Conservation (phyloP, 2,797 vertebrate genomes). For the Semotilus atromaculatus region DNA sequence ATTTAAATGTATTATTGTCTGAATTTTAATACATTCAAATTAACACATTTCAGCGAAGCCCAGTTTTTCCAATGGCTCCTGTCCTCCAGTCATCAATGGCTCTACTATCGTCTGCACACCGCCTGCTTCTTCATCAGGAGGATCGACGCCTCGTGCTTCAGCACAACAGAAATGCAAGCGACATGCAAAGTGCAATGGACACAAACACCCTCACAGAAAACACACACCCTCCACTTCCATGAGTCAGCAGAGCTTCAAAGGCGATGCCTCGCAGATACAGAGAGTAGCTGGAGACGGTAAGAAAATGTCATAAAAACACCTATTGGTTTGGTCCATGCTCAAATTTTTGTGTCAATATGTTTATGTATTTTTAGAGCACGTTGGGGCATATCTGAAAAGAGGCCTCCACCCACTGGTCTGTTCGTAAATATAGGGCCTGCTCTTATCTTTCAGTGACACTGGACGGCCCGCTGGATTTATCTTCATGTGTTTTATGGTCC, state of each 20-base stretch:
- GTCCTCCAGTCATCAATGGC: constrained; percentile 35
- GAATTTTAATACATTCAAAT: constrained; percentile 2
- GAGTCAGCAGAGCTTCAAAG: constrained; percentile 71
- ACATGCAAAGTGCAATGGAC: constrained; percentile 47
- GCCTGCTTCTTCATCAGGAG: constrained; percentile 52
- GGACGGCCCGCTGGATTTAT: constrained; percentile 44
- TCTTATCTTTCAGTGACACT: constrained; percentile 58
- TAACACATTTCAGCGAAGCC: constrained; percentile 47
- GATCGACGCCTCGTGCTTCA: constrained; percentile 14
- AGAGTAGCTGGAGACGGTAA: constrained; percentile 79
- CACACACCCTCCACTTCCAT: constrained; percentile 64
- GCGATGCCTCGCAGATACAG: constrained; percentile 74
- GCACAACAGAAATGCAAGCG: constrained; percentile 15
- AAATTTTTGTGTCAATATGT: constrained; percentile 16
- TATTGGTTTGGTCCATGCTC: constrained; percentile 8
- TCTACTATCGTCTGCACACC: constrained; percentile 63
- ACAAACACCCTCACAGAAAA: constrained; percentile 62
- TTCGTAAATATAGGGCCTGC: constrained; percentile 35
- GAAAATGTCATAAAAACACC: constrained; percentile 34
- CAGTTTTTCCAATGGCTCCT: constrained; percentile 14
- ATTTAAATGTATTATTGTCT: background rate
- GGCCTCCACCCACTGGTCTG: constrained; percentile 25
- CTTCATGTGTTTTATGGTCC: constrained; percentile 44
- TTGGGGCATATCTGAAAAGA: constrained; percentile 12
- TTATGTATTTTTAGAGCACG: constrained; percentile 1